Conservation (phyloP, 2,888 invertebrate genomes). For the Bellardia bayeri region DNA sequence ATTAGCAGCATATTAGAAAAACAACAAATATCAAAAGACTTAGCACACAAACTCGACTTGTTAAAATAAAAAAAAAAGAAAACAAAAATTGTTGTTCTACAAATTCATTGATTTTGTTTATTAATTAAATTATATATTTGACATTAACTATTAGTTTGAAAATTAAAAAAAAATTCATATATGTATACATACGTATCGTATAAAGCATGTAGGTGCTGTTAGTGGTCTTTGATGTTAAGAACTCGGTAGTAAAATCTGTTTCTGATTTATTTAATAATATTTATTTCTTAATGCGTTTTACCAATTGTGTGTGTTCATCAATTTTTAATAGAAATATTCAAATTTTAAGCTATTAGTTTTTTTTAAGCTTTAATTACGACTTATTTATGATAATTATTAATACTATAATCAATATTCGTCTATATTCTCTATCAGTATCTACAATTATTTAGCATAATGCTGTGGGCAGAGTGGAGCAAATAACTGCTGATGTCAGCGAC, state of each 20-base stretch:
- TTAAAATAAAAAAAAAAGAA: slow-evolving; percentile 3
- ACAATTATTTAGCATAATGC: neutral
- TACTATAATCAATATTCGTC: neutral
- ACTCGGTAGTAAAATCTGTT: neutral
- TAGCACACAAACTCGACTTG: slow-evolving; percentile 48
- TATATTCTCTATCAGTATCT: neutral
- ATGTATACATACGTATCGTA: neutral
- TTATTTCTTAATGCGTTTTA: neutral
- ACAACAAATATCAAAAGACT: slow-evolving; percentile 50
- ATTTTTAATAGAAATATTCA: slow-evolving; percentile 4
- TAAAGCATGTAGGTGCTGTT: neutral
- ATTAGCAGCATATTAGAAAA: slow-evolving; percentile 10
- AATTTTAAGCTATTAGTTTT: neutral
- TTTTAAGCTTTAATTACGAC: slow-evolving; percentile 6
- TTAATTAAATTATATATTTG: slow-evolving; percentile 50
- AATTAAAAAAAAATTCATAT: neutral
- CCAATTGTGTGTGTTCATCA: neutral
- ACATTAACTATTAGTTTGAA: slow-evolving; percentile 25
- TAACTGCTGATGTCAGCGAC: neutral
- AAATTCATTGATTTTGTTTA: slow-evolving; percentile 42
- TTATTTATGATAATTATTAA: slow-evolving; percentile 13
- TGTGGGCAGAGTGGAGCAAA: neutral
- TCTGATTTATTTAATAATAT: neutral
- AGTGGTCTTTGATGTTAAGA: slow-evolving; percentile 3
- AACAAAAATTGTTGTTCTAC: slow-evolving; percentile 18